Base-by-base conservation (phyloP, 2,113 vertebrate genomes). In the Tachysurus fulvidraco region DNA sequence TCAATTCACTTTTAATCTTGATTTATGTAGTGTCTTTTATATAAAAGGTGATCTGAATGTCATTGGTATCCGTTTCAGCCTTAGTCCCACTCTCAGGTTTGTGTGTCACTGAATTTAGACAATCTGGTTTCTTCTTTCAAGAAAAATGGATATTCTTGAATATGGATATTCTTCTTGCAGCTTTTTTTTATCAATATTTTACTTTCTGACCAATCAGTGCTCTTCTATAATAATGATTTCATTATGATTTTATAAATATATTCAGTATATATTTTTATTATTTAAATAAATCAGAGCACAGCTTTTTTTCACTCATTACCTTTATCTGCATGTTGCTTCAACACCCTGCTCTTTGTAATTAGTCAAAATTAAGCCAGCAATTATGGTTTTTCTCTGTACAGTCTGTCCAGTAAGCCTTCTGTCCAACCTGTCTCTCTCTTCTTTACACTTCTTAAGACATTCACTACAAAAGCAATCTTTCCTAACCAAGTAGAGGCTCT, bases 391-490 rank as follows among this genome's bases (percentile, higher is more conserved):
- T 46, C 86, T 91, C 0, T 89, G 74, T 4, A 87, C 0, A 0
- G 55, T 16, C n/a, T 81, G 46, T 0, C 69, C 5, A 0, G 74
- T 91, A 69, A 85, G 93, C 25, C 93, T 86, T 46, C 82, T 92
- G n/a, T 90, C 92, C 81, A 97, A 17, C 83, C 92, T 95, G 0
- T 93, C 91, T n/a, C 89, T 94, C 83, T 95, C 92, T 5, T 80
- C 88, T 11, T 92, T 94, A 76, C 94, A 96, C 25, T 62, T 95
- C 0, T 52, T 89, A 54, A 95, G 91, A 81, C 98, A 99, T n/a
- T 90, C 30, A 0, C 0, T 25, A n/a, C 97, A 99, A 65, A 98
- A 92, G 30, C 94, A 89, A 85, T 94, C 95, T 23, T 95, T 92
- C 17, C 93, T 89, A 44, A 97, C 96, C 90, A 98, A 85, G 30